These are phyloP conservation scores for Oryzias melastigma DNA, from an alignment of 2,113 vertebrate genomes.

Conservation along the genomic window DNA sequence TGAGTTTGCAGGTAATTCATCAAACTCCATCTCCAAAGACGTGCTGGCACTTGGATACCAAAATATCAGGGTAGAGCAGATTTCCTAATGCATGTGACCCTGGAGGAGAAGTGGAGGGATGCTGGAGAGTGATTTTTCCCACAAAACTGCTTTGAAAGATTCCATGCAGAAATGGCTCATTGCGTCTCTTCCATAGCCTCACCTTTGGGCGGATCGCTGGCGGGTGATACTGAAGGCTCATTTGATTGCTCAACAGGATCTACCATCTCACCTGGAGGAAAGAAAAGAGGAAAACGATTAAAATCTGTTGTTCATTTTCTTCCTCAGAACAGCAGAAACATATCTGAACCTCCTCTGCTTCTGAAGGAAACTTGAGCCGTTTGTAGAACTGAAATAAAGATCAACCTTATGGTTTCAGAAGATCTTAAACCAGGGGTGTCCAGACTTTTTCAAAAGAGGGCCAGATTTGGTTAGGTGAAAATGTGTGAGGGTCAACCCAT, in stretches of 20 bases:
- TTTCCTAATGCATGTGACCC: conserved; percentile 65
- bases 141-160: conserved; percentile 28
- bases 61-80: conserved; percentile 69
- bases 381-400: too few species aligned
- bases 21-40: conserved; percentile 75
- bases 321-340: conserved; percentile 22
- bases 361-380: too few species aligned
- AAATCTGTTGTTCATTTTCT: conserved; percentile 11
- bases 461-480: too few species aligned
- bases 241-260: conserved; percentile 58
- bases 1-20: conserved; percentile 72
- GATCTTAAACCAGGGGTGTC: too few species aligned
- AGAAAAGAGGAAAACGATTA: conserved; percentile 23
- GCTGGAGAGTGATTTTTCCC: conserved; percentile 40
- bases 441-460: too few species aligned
- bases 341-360: conserved; percentile 7
- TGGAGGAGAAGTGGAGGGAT: conserved; percentile 36
- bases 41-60: conserved; percentile 57
- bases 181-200: conserved; percentile 34
- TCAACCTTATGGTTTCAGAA: too few species aligned
- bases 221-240: conserved; percentile 61
- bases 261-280: conserved; percentile 63
- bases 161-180: conserved; percentile 28
- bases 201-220: conserved; percentile 80
- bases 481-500: too few species aligned